These are phyloP conservation scores for Girardinus metallicus DNA, from an alignment of 2,797 vertebrate genomes.

Conservation along the genomic window DNA sequence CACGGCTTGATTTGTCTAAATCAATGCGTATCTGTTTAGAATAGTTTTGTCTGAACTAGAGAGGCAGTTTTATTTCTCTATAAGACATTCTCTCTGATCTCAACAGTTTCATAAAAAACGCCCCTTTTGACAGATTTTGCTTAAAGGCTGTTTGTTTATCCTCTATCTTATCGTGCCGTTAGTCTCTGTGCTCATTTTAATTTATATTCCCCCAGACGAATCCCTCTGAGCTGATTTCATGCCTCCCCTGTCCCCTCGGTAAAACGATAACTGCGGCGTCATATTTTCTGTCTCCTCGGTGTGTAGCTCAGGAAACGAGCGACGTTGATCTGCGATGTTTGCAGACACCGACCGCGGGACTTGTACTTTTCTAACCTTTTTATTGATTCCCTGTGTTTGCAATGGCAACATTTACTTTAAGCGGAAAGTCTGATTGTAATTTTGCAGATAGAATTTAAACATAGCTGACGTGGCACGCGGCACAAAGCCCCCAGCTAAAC, in stretches of 20 bases:
- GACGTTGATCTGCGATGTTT: slow-evolving; percentile 31
- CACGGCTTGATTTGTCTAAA: neutral
- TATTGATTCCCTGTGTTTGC: slow-evolving; percentile 39
- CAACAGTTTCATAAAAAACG: neutral
- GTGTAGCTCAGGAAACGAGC: slow-evolving; percentile 24
- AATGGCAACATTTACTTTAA: slow-evolving; percentile 52
- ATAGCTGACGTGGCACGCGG: slow-evolving; percentile 44
- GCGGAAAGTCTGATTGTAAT: slow-evolving; percentile 44
- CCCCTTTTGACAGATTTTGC: slow-evolving; percentile 34
- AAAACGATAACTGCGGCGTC: slow-evolving; percentile 37
- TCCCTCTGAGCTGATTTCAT: slow-evolving; percentile 53
- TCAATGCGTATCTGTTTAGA: neutral
- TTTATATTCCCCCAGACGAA: slow-evolving; percentile 51
- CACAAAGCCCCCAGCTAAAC: neutral
- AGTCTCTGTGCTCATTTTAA: slow-evolving; percentile 42
- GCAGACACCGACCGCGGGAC: neutral
- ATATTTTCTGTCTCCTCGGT: slow-evolving; percentile 51
- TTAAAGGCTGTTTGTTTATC: slow-evolving; percentile 24
- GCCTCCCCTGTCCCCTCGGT: slow-evolving; percentile 34
- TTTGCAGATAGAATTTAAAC: slow-evolving; percentile 8
- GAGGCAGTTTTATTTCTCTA: neutral
- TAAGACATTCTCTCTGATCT: neutral
- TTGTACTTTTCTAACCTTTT: neutral
- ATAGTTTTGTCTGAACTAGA: neutral
- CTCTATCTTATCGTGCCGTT: slow-evolving; percentile 37